Percentiles rank a stretch among this genome's conserved stretches.
Evolutionary conservation across 1,140 invertebrate genomes (phyloP).

Genomic region (Brachionus sp.): DNA sequence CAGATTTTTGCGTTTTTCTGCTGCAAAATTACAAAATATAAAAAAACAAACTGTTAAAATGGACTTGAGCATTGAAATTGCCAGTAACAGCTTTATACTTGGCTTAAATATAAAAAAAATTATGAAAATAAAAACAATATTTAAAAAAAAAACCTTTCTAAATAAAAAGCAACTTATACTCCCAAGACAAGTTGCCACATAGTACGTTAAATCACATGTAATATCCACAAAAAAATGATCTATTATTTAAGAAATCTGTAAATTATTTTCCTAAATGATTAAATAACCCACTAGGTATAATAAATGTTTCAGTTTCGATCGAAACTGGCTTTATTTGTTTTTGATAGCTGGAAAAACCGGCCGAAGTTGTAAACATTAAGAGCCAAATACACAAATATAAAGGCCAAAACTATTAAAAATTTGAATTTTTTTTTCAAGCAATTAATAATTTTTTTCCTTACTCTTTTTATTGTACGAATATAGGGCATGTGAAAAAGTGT

Average conservation of each 20-base stretch:
- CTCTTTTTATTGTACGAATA: not conserved
- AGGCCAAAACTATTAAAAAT: conserved; percentile 27
- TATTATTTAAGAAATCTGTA: not conserved
- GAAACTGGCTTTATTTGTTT: conserved; percentile 1
- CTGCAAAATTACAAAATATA: conserved; percentile 24
- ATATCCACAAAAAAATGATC: conserved; percentile 1
- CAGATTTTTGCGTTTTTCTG: conserved; percentile 30
- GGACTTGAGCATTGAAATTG: conserved; percentile 8
- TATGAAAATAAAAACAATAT: not conserved
- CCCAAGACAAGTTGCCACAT: not conserved
- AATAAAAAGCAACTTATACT: not conserved
- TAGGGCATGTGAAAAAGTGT: conserved; percentile 21
- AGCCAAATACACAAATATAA: conserved; percentile 24
- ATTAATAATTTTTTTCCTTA: not conserved
- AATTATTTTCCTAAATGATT: not conserved
- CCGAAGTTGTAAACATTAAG: conserved; percentile 14
- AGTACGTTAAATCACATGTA: conserved; percentile 7
- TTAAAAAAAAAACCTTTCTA: not conserved
- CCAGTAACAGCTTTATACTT: not conserved
- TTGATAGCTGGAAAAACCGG: not conserved
- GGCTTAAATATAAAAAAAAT: not conserved
- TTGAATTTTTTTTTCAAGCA: not conserved
- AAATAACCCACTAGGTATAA: not conserved
- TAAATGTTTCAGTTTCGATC: not conserved
- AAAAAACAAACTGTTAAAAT: conserved; percentile 18